Base-by-base conservation (phyloP, 2,113 vertebrate genomes). In the Peromyscus californicus region DNA sequence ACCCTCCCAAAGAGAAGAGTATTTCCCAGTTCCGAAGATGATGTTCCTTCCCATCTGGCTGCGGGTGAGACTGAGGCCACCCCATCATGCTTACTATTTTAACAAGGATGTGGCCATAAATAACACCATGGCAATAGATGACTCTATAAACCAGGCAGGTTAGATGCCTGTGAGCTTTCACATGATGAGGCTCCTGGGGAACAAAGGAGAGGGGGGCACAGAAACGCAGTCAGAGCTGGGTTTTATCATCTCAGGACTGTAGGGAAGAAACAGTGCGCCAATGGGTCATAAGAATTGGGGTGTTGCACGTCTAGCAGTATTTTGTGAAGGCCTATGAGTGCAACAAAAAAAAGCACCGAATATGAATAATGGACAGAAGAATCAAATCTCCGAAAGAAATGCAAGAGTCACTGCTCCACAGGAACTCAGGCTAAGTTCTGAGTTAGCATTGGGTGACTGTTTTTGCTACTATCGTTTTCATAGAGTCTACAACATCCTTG, bases 151-250 rank as follows among this genome's bases (percentile, higher is more conserved):
- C 82, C 67, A 90, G 29, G 86, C 31, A 90, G 74, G 65, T 29
- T 86, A 82, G 93, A 82, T 93, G 59, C 72, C 74, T 48, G 80
- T 92, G 78, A 10, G 48, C 61, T 88, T 97, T 93, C 86, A 82
- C 86, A 33, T 89, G 93, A 92, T 92, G 96, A 76, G 70, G 45
- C 59, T 98, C 96, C 95, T 89, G 94, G 86, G 98, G 91, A 72
- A 80, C 42, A 87, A 85, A 67, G 95, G 98, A 96, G 65, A 31
- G 61, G 65, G 69, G 15, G 12, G 33, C 16, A 76, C 61, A 96
- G 94, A 83, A 98, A 96, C 80, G 54, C 89, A 98, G 97, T 96
- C 97, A 96, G 93, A 90, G 97, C 98, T 96, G 97, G 89, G 97
- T 97, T 98, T 96, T 93, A 94, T 97, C 88, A 95, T 97, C 97